A percentile compares a stretch with the other conserved stretches of the same genome.
Evolutionary conservation across 1,140 invertebrate species (phyloP).

Genomic region (Calephelis virginiensis): DNA sequence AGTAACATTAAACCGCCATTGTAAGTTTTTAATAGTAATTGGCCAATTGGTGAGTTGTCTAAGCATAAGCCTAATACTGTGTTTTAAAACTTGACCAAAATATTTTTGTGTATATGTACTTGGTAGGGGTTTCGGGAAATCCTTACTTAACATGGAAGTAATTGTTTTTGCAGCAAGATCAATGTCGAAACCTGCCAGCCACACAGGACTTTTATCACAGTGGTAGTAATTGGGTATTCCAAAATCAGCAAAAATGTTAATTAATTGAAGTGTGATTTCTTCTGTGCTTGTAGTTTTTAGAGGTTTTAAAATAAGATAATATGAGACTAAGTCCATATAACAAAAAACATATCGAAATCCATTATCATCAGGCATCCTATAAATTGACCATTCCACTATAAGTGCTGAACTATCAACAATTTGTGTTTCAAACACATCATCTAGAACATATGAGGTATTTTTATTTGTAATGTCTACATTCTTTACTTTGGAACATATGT

Average conservation of each 20-base stretch:
- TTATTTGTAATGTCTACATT: not conserved
- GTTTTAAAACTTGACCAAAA: not conserved
- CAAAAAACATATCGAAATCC: conserved; percentile 11
- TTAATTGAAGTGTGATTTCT: conserved; percentile 3
- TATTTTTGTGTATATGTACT: not conserved
- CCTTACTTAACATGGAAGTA: not conserved
- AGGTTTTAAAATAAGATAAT: conserved; percentile 2
- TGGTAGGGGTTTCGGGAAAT: not conserved
- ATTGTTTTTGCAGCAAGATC: not conserved
- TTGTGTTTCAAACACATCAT: not conserved
- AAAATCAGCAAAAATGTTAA: conserved; percentile 8
- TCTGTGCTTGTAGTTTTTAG: not conserved
- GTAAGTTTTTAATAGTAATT: not conserved
- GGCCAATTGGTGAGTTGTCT: not conserved
- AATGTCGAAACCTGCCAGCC: not conserved
- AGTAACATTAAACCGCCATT: conserved; percentile 2
- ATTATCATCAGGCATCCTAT: not conserved
- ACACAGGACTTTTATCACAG: conserved; percentile 3
- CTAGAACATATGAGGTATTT: not conserved
- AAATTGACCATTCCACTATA: conserved; percentile 2
- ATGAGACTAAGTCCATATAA: not conserved
- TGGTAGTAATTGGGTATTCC: conserved; percentile 1
- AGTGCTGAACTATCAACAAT: not conserved
- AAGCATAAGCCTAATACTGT: conserved; percentile 6
- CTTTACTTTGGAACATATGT: not conserved